These are phyloP conservation scores for Pimephales promelas DNA, from an alignment of 2,113 vertebrate genomes.

Conservation along the genomic window DNA sequence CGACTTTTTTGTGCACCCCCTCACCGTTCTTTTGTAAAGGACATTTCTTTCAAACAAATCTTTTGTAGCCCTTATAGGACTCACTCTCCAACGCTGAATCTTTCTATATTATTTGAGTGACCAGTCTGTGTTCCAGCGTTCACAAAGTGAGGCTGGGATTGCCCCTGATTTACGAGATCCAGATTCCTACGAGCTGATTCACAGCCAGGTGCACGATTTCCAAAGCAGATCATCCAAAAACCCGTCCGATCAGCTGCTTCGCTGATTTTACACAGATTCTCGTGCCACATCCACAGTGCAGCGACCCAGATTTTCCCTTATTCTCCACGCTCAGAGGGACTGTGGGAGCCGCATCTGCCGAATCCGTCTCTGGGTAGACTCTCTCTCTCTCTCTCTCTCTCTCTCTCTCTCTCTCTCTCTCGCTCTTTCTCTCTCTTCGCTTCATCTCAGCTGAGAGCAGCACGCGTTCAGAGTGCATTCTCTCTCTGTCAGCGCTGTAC, in stretches of 20 bases:
- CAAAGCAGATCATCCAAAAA: constrained; percentile 51
- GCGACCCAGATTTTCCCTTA: constrained; percentile 59
- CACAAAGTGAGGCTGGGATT: constrained; percentile 32
- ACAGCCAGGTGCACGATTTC: constrained; percentile 44
- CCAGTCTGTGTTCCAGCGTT: background rate
- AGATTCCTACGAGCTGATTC: constrained; percentile 59
- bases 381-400: constrained; percentile 35
- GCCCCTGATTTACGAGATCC: constrained; percentile 56
- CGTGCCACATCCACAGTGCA: constrained; percentile 52
- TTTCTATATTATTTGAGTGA: background rate
- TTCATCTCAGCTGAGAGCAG: constrained; percentile 29
- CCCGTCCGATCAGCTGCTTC: constrained; percentile 2
- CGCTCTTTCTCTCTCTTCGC: constrained; percentile 20
- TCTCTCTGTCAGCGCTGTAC: constrained; percentile 33
- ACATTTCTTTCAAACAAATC: background rate
- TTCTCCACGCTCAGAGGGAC: constrained; percentile 57
- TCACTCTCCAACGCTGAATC: background rate
- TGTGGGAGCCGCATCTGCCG: constrained; percentile 64
- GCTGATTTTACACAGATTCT: constrained; percentile 27
- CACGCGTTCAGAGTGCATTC: constrained; percentile 21
- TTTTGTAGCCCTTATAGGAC: background rate
- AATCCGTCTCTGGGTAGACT: constrained; percentile 56
- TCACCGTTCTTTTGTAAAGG: background rate
- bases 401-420: constrained; percentile 26
- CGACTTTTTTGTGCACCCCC: background rate